Conservation (phyloP, 2,113 vertebrate genomes). For the Trogon surrucura region DNA sequence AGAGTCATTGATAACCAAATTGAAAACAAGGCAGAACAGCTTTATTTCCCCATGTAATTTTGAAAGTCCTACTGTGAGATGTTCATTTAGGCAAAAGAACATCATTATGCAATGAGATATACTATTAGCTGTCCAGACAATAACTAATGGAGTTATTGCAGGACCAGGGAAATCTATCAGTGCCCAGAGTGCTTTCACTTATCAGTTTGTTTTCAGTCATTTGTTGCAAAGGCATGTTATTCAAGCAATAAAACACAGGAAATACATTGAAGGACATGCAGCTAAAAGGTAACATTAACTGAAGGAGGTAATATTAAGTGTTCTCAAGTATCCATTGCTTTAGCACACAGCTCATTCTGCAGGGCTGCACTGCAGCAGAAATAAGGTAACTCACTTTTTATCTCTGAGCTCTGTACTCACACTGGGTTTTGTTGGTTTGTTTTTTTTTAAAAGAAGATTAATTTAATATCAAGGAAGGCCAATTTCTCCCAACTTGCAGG, state of each 20-base stretch:
- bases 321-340: not conserved
- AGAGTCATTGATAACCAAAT: not conserved
- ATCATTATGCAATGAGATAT: not conserved
- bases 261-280: not conserved
- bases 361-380: not conserved
- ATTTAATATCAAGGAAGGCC: not conserved
- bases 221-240: not conserved
- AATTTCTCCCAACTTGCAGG: not conserved
- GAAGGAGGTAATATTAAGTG: not conserved
- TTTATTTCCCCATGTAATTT: not conserved
- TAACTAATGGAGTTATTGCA: not conserved
- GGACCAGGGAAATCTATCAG: not conserved
- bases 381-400: not conserved
- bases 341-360: not conserved
- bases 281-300: not conserved
- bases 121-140: not conserved
- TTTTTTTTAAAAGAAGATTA: not conserved
- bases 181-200: not conserved
- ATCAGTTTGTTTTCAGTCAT: not conserved
- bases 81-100: not conserved
- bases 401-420: not conserved
- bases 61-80: not conserved
- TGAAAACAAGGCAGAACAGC: not conserved
- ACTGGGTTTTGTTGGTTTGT: too few species aligned
- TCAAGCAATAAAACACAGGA: constrained; percentile 1